Evolutionary conservation across 2,797 vertebrate genomes (phyloP), one percentile per base, ranked within the genome.

Genomic region (Myotis daubentonii): DNA sequence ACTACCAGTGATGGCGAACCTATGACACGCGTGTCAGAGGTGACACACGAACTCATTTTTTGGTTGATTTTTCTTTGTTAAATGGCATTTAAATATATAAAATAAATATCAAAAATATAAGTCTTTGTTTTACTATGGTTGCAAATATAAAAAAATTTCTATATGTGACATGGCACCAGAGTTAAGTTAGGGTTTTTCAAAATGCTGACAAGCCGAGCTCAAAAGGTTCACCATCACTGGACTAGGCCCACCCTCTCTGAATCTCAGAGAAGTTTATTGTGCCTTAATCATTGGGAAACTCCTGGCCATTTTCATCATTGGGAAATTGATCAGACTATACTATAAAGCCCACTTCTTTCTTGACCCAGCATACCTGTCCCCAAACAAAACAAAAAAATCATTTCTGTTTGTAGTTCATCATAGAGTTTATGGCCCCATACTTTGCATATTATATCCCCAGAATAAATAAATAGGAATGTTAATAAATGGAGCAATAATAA

Each of bases 251-350:
- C 47, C 36, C 68, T 88, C 38, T n/a, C 88, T 30, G 74, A 25
- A 93, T 95, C 74, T 80, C 41, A 71, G 91, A 93, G 70, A 83
- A 92, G 71, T 90, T 93, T 60, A 0, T n/a, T 78, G 87, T 94
- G 23, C 30, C 88, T 96, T 96, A 41, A 22, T 96, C 88, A 94
- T 28, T 70, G 9, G 74, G 12, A 13, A 89, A 30, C 91, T 82
- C 87, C 57, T 51, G 92, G 41, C 53, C 41, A 85, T 89, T 89
- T 92, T 96, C 53, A 44, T 66, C 90, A 92, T 33, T 68, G 80
- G 84, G 62, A 91, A 91, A 96, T 82, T 93, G 92, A 94, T 53
- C 86, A 92, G 57, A 87, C n/a, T 89, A 60, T 92, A 90, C 70
- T 76, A 41, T 74, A 95, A 65, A 70, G 1, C 75, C 75, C 53